Evolutionary conservation across 2,797 vertebrate genomes (phyloP), one percentile per base, ranked within the genome.

Genomic region (Paguma larvata): DNA sequence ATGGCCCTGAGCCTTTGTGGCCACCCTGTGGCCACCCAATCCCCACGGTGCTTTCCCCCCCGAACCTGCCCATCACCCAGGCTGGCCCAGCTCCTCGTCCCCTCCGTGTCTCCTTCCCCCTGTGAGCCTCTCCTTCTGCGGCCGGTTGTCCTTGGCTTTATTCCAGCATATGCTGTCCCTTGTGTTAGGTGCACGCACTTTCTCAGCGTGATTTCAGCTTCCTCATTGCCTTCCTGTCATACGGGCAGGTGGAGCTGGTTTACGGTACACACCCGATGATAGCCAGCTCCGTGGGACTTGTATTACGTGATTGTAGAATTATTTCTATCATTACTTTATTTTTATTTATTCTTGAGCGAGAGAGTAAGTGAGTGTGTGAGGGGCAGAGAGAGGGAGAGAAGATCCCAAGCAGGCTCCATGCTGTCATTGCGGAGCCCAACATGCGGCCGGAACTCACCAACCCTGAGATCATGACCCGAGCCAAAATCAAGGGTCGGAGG

Each of bases 161-260:
- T 7, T 10, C 51, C 5, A 1, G 0, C 0, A 4, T 19, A 3
- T 3, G 1, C 30, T 32, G 65, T n/a, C 68, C 1, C 0, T 14
- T 1, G 0, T 1, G 4, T 38, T 12, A 1, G 0, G 0, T 3
- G 15, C 5, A 2, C 27, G 27, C 14, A 15, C 10, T 68, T 75
- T 19, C 21, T 68, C 19, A 0, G 1, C 0, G 1, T 19, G 65
- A 30, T 41, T 21, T 19, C 34, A 15, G 56, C 8, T 6, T 14
- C 63, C 65, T 27, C 21, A 0, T 2, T 15, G 18, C 41, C 41
- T 67, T 34, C 2, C 56, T 62, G 10, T 23, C 41, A 1, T 23
- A 1, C 0, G 1, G 59, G 7, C 3, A 46, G 25, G 9, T 1
- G 18, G n/a, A 32, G 30, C 8, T 3, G 2, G 44, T 25, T 4